These are phyloP conservation scores for Onychomys torridus DNA, from an alignment of 2,797 vertebrate genomes.

Conservation along the genomic window DNA sequence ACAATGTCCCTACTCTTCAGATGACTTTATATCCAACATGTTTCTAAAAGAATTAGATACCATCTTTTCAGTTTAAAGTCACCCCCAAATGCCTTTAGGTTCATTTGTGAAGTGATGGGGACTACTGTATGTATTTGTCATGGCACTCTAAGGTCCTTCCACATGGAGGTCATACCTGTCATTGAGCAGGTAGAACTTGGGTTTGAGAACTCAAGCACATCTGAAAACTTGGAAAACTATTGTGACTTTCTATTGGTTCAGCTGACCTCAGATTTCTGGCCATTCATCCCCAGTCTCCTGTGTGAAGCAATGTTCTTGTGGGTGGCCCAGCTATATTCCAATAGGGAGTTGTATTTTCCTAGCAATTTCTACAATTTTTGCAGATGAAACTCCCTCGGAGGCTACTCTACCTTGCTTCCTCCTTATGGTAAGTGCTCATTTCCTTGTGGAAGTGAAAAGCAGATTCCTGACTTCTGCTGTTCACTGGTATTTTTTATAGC, in stretches of 20 bases:
- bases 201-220: neutral
- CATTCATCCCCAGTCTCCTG: neutral
- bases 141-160: neutral
- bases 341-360: neutral
- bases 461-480: neutral
- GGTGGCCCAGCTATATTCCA: neutral
- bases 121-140: neutral
- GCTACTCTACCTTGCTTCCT: neutral
- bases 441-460: neutral
- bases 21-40: neutral
- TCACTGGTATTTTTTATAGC: neutral
- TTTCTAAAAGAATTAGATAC: neutral
- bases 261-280: neutral
- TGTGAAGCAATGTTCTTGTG: neutral
- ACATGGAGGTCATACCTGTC: neutral
- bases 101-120: neutral
- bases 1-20: neutral
- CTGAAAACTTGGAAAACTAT: neutral
- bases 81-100: neutral
- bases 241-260: neutral
- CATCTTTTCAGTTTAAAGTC: conserved; percentile 9
- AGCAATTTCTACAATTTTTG: neutral
- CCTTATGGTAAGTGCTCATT: neutral
- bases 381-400: neutral
- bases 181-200: neutral